Conservation (phyloP, 2,113 vertebrate genomes). For the Nettapus auritus region DNA sequence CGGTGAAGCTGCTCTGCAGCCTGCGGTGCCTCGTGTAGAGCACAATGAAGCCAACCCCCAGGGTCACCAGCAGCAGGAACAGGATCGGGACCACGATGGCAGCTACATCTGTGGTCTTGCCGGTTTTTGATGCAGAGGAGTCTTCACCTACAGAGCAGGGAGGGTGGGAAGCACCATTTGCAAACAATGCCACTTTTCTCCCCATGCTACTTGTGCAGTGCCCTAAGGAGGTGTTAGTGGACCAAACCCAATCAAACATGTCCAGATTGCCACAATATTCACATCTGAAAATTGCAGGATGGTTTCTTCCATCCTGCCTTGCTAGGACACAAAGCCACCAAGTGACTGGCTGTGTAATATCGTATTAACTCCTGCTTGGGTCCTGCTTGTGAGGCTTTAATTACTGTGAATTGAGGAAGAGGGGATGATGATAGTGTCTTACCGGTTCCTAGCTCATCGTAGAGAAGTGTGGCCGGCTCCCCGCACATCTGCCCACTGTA, state of each 20-base stretch:
- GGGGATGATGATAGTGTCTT: background rate
- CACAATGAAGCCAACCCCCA: slow-evolving; percentile 84
- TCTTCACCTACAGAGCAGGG: slow-evolving; percentile 42
- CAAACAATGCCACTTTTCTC: fast-evolving
- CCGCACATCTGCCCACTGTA: slow-evolving; percentile 90
- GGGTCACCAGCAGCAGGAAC: slow-evolving; percentile 89
- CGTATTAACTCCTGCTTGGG: slow-evolving; percentile 16
- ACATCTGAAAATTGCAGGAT: background rate
- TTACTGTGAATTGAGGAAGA: background rate
- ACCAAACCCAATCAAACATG: background rate
- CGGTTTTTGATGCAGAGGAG: background rate
- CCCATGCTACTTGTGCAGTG: background rate
- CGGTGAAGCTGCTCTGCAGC: slow-evolving; percentile 93
- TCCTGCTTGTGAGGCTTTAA: background rate
- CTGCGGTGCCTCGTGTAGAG: slow-evolving; percentile 91
- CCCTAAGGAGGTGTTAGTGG: background rate
- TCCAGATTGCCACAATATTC: background rate
- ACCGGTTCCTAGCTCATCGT: slow-evolving; percentile 83
- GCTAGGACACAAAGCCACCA: slow-evolving; percentile 33
- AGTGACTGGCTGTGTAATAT: slow-evolving; percentile 58
- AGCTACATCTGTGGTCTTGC: slow-evolving; percentile 83
- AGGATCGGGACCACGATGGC: slow-evolving; percentile 92
- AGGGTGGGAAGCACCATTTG: background rate
- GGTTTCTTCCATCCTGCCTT: background rate
- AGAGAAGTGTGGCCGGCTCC: slow-evolving; percentile 87